These are phyloP conservation scores for Melanotaenia maccullochi DNA, from an alignment of 2,797 vertebrate genomes.

Conservation along the genomic window DNA sequence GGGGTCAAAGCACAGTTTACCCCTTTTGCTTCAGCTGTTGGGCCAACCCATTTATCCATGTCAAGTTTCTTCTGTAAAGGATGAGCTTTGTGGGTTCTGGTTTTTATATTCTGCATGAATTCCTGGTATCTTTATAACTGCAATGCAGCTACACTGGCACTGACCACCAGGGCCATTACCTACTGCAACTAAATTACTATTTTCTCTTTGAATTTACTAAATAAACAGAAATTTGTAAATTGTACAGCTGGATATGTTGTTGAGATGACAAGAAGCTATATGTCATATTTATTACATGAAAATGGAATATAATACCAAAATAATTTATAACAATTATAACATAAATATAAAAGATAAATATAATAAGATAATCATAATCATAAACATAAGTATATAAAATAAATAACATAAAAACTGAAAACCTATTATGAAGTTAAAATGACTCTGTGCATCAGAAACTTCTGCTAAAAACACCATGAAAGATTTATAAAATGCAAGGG, in stretches of 20 bases:
- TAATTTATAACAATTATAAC: background rate
- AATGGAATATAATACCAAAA: background rate
- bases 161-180: conserved; percentile 22
- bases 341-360: background rate
- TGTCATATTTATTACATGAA: background rate
- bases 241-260: background rate
- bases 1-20: conserved; percentile 9
- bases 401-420: background rate
- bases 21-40: conserved; percentile 37
- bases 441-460: background rate
- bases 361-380: background rate
- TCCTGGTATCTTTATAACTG: conserved; percentile 33
- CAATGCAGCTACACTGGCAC: conserved; percentile 17
- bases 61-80: conserved; percentile 43
- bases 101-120: conserved; percentile 30
- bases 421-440: background rate
- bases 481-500: background rate
- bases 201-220: background rate
- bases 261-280: background rate
- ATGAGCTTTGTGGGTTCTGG: conserved; percentile 14
- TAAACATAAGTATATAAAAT: background rate
- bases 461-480: no score
- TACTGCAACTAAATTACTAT: conserved; percentile 24
- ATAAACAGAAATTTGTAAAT: background rate
- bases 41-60: conserved; percentile 48